Evolutionary conservation across 2,113 vertebrate species (phyloP), one percentile per base, ranked within the genome.

Genomic region (Melanostigma gelatinosum): DNA sequence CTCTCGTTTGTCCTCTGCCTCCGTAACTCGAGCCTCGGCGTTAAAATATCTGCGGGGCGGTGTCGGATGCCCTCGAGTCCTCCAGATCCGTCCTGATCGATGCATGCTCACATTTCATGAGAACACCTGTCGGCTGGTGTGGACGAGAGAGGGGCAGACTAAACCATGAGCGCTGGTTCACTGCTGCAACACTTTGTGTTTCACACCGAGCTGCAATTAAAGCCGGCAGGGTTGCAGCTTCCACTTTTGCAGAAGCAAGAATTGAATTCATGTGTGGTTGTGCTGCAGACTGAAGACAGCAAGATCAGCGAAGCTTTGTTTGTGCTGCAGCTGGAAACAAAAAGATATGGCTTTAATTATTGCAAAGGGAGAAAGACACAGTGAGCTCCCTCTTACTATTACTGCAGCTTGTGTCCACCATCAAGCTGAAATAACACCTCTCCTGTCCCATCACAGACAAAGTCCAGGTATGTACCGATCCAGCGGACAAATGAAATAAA

Each of bases 91-190:
- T 58, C 63, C 85, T 64, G 83, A 83, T 90, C 87, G 76, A 87
- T 82, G 84, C 58, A 57, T 60, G 87, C 81, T 93, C 90, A 64
- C 44, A 24, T 93, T 90, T 89, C 91, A 89, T 18, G 79, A 81
- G 72, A 87, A 83, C 85, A 87, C 80, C 87, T 89, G 90, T 80
- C 67, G 38, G 64, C 65, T 27, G 0, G 55, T 4, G 58, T 12
- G 72, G 72, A 29, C 27, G 29, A 60, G 22, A 16, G 22, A 48
- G n/a, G 24, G 22, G 46, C 22, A n/a, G 62, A 12, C 4, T 16
- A 5, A 46, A 71, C 22, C 52, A n/a, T 0, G 18, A 67, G 6
- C 2, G 55, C 48, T 38, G 18, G 13, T 63, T 70, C 11, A 34
- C 80, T 66, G 36, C 58, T 62, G 58, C 24, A 67, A 32, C 64